Conservation (phyloP, 2,797 vertebrate species). For the Crax fasciolata region DNA sequence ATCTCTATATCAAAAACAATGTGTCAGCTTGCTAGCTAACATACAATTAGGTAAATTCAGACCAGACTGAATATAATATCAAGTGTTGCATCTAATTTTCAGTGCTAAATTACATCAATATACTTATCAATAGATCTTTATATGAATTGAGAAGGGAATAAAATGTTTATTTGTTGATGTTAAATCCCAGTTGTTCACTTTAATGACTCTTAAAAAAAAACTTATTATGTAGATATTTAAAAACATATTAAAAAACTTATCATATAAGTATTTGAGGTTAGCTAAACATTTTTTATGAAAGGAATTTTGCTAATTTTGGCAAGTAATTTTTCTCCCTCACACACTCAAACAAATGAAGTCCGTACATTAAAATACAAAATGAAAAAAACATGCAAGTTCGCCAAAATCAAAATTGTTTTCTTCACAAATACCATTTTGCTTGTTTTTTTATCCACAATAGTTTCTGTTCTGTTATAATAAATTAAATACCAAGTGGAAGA, state of each 20-base stretch:
- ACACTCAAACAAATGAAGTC: background rate
- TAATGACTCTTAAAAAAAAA: background rate
- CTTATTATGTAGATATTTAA: background rate
- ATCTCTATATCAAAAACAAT: background rate
- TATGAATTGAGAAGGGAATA: background rate
- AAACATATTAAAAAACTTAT: background rate
- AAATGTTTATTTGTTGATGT: background rate
- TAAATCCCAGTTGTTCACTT: background rate
- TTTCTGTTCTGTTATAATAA: background rate
- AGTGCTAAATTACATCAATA: background rate
- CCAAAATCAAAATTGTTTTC: background rate
- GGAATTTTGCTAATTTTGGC: background rate
- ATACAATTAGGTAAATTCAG: constrained; percentile 30
- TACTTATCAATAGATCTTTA: constrained; percentile 27
- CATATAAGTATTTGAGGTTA: background rate
- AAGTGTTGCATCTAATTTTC: constrained; percentile 29
- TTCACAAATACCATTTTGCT: background rate
- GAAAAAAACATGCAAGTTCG: background rate
- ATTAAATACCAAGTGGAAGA: background rate
- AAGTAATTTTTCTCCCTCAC: background rate
- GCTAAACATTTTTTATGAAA: background rate
- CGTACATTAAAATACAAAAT: background rate
- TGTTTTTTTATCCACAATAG: background rate
- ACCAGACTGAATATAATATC: background rate
- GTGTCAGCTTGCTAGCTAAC: background rate